Evolutionary conservation across 2,113 vertebrate genomes (phyloP), one percentile per base, ranked within the genome.

Genomic region (Lepisosteus oculatus): DNA sequence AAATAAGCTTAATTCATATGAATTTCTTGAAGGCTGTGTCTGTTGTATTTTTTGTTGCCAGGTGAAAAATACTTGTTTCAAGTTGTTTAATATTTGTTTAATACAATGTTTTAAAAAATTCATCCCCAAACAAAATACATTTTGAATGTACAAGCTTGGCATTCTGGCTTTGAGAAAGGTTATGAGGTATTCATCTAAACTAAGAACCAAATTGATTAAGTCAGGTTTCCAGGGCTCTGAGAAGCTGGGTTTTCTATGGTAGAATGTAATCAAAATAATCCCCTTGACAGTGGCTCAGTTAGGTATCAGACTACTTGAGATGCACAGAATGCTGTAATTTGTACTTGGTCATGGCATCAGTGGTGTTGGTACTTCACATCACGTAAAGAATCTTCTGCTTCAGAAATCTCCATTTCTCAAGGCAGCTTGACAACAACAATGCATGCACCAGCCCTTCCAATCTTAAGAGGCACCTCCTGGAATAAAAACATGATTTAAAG

Each of bases 361-460:
- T 64, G 62, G 12, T 29, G 17, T 61, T 29, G 29, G 29, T 29
- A 29, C 64, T 66, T 79, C 72, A 64, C 8, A 57, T 72, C 43
- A 57, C 76, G 74, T 75, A 72, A 73, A 82, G 80, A 74, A 70
- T 61, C 84, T 78, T 81, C 73, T 84, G 76, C 15, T 84, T 72
- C 76, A 77, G 70, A 79, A 59, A 8, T 4, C 11, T 14, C n/a
- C 0, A 61, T 15, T 55, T 56, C 79, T 96, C 90, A 98, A 78
- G 94, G 93, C 77, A 97, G 76, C 84, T 97, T 98, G 73, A 98
- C 92, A 61, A 97, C 92, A 8, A 97, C 96, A 65, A 97, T 92
- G 64, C 96, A 97, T 3, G 96, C 92, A 62, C 96, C 96, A 59
- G 96, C 97, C 84, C 96, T 93, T 81, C 96, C 96, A n/a, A 97